A percentile compares a stretch with the other conserved stretches of the same genome.
phyloP scores from a whole-genome alignment of 64 coral and sea anemone genomes.

The Platygyra sinensis region DNA sequence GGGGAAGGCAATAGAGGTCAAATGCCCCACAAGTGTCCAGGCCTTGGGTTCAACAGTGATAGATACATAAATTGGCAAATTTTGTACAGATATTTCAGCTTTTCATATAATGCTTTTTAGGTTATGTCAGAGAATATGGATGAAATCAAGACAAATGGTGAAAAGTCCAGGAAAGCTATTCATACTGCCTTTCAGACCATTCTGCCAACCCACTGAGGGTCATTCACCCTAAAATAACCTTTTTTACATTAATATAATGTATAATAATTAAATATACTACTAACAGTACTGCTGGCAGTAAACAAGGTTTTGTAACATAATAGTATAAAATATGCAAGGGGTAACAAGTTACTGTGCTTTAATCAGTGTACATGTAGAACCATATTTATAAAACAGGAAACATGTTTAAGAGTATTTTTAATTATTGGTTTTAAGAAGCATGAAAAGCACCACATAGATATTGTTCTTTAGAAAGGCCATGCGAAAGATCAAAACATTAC shows the following conservation, averaged over 20 bases:
- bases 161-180: slow-evolving; percentile 60
- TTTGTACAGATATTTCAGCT: neutral
- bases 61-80: no score
- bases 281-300: neutral
- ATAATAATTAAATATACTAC: neutral
- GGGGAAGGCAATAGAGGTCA: no score
- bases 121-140: slow-evolving; percentile 40
- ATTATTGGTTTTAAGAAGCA: neutral
- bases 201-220: slow-evolving; percentile 37
- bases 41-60: no score
- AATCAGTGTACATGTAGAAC: neutral
- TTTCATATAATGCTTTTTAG: neutral
- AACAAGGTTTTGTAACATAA: neutral
- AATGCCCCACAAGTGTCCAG: no score
- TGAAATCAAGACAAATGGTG: slow-evolving; percentile 61
- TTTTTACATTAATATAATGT: slow-evolving; percentile 3
- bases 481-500: neutral
- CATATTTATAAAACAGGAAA: slow-evolving; percentile 13
- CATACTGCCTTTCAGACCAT: slow-evolving; percentile 62
- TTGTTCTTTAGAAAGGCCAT: neutral
- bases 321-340: neutral
- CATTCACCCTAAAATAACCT: neutral
- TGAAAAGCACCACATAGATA: no score
- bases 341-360: neutral
- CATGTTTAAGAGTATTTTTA: neutral